Evolutionary conservation across 2,113 vertebrate genomes (phyloP).

Genomic region (western clawed frog (Xenopus tropicalis)): DNA sequence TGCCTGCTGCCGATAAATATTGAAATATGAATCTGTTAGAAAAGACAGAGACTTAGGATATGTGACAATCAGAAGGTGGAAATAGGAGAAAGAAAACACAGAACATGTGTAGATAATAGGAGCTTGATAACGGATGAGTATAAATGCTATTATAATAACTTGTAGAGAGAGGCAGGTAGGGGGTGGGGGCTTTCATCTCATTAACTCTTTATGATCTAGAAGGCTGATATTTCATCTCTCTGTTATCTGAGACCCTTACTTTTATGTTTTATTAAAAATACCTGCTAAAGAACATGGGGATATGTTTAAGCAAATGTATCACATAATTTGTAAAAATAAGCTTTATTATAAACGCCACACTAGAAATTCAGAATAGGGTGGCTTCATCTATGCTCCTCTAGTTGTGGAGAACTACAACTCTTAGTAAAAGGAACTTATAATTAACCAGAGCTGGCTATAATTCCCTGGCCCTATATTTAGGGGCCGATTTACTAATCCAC

Average conservation of each 20-base stretch:
- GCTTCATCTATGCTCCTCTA: too few relatives aligned
- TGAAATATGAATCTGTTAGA: not conserved
- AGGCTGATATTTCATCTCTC: not conserved
- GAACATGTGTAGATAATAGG: not conserved
- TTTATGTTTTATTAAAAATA: too few relatives aligned
- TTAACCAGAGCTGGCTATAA: too few relatives aligned
- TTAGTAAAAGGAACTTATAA: too few relatives aligned
- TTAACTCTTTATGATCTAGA: not conserved
- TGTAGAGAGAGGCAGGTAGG: not conserved
- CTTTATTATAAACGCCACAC: too few relatives aligned
- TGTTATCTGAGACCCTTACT: not conserved
- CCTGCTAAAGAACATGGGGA: too few relatives aligned
- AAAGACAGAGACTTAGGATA: not conserved
- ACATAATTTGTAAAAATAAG: too few relatives aligned
- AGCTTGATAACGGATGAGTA: not conserved
- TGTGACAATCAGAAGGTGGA: conserved; percentile 1
- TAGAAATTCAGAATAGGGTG: too few relatives aligned
- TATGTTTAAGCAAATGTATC: too few relatives aligned
- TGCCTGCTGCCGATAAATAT: conserved; percentile 11
- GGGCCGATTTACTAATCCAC: too few relatives aligned
- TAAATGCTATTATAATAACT: not conserved
- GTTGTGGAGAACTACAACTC: too few relatives aligned
- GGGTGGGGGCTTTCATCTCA: not conserved
- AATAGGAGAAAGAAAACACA: not conserved
- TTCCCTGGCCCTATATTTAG: too few relatives aligned